These are phyloP conservation scores for Rhyzopertha dominica DNA, from an alignment of 1,140 invertebrate species.

Conservation along the genomic window DNA sequence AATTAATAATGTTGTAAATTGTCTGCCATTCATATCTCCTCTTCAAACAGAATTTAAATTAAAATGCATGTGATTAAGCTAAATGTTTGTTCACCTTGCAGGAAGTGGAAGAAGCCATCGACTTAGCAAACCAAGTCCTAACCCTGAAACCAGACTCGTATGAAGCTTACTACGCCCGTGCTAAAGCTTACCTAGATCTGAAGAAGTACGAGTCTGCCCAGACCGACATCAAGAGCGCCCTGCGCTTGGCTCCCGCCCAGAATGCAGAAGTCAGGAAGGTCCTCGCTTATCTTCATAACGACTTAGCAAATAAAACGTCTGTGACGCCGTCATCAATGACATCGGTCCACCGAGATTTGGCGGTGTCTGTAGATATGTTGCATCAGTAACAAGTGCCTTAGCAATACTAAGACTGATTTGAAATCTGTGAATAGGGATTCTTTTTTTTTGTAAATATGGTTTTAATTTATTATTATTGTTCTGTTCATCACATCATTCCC, in stretches of 20 bases:
- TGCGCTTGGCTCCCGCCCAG: slow-evolving; percentile 59
- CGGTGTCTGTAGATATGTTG: slow-evolving; percentile 44
- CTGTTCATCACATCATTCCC: no score
- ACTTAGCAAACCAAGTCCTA: slow-evolving; percentile 80
- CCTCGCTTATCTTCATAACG: slow-evolving; percentile 60
- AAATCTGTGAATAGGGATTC: no score
- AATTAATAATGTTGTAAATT: no score
- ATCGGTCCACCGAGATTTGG: slow-evolving; percentile 38
- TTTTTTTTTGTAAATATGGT: no score
- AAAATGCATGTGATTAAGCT: background rate
- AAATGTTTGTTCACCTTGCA: slow-evolving; percentile 45
- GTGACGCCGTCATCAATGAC: slow-evolving; percentile 35
- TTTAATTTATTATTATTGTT: no score
- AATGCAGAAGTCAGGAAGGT: slow-evolving; percentile 64
- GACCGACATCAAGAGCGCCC: slow-evolving; percentile 63
- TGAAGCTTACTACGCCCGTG: slow-evolving; percentile 88
- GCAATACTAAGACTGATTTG: no score
- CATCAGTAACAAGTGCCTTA: slow-evolving; percentile 37
- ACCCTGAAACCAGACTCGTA: slow-evolving; percentile 79
- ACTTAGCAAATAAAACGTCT: slow-evolving; percentile 49
- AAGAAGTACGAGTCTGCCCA: slow-evolving; percentile 57
- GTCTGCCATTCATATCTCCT: background rate
- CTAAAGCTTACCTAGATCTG: slow-evolving; percentile 75
- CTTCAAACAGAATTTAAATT: background rate
- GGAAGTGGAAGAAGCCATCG: slow-evolving; percentile 78